Percentiles rank a stretch among this genome's conserved stretches.
Conservation (phyloP, 2,888 invertebrate genomes). For the Chrysotoxum bicinctum region DNA sequence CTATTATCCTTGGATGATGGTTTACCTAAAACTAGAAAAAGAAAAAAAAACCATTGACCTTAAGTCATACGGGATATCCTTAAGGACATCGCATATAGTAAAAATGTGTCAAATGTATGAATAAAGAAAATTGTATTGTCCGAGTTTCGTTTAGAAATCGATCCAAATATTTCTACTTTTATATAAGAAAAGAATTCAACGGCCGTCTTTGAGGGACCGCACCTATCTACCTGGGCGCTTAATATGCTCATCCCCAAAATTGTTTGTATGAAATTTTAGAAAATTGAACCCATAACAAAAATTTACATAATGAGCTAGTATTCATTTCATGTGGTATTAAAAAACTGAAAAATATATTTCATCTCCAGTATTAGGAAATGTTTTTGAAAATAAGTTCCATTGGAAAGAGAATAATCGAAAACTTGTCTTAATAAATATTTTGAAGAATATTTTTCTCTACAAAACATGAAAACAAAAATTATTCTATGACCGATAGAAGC, state of each 20-base stretch:
- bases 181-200: neutral
- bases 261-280: neutral
- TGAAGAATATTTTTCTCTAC: too few species aligned
- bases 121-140: constrained; percentile 72
- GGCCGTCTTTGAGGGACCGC: neutral
- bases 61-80: constrained; percentile 57
- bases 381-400: too few species aligned
- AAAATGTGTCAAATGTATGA: constrained; percentile 68
- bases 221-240: neutral
- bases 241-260: neutral
- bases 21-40: constrained; percentile 48
- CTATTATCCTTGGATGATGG: constrained; percentile 56
- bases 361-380: too few species aligned
- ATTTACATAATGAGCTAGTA: too few species aligned
- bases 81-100: constrained; percentile 50
- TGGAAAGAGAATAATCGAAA: too few species aligned
- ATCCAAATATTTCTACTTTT: constrained; percentile 40
- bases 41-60: constrained; percentile 47
- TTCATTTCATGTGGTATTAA: too few species aligned
- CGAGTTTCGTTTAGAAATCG: constrained; percentile 64
- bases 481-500: too few species aligned
- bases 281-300: too few species aligned
- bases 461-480: too few species aligned
- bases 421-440: too few species aligned
- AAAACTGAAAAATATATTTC: too few species aligned